These are phyloP conservation scores for Pyrocoelia pectoralis DNA, from an alignment of 2,888 invertebrate genomes.

Conservation along the genomic window DNA sequence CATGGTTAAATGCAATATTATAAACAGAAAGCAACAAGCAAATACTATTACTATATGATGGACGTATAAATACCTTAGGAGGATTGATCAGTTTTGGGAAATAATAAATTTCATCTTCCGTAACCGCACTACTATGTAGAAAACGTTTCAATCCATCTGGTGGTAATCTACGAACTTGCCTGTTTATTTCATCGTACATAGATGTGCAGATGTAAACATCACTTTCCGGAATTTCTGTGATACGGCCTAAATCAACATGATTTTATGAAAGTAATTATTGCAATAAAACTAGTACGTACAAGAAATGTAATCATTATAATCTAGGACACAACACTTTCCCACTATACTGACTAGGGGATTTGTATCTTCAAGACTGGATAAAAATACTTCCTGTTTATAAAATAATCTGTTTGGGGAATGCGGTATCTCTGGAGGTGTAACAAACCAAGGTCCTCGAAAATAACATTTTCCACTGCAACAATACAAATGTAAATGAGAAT, in stretches of 20 bases:
- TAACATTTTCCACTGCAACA: conserved; percentile 84
- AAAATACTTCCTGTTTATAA: conserved; percentile 92
- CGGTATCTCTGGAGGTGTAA: conserved; percentile 87
- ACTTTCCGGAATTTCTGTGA: conserved; percentile 91
- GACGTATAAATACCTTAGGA: conserved; percentile 61
- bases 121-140: conserved; percentile 81
- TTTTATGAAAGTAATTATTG: not conserved
- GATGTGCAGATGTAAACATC: conserved; percentile 95
- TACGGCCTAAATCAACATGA: conserved; percentile 70
- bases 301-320: conserved; percentile 88
- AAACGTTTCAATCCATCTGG: conserved; percentile 80
- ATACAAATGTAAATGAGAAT: conserved; percentile 26
- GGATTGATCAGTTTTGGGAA: conserved; percentile 77
- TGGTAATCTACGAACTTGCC: conserved; percentile 76
- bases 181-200: conserved; percentile 87
- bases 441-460: conserved; percentile 94
- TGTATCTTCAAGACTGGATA: conserved; percentile 90
- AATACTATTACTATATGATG: not conserved
- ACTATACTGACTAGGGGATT: conserved; percentile 91
- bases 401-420: conserved; percentile 81
- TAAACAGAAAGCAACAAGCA: conserved; percentile 12
- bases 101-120: conserved; percentile 91
- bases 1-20: conserved; percentile 2
- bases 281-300: conserved; percentile 66
- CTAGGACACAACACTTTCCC: conserved; percentile 90